phyloP scores from a whole-genome alignment of 2,888 invertebrate species.

The Dermolepida albohirtum region DNA sequence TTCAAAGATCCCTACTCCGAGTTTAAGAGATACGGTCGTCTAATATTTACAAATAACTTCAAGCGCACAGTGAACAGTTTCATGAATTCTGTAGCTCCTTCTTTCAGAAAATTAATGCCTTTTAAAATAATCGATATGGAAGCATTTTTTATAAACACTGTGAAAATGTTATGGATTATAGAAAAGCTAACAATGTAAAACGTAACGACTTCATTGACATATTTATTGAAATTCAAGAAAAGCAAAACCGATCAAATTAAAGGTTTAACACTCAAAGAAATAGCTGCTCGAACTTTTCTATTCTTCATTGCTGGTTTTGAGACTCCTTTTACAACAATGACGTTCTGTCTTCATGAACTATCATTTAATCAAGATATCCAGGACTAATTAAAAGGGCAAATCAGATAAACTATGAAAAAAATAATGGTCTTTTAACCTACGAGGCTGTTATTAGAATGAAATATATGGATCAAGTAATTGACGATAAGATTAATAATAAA shows the following conservation, averaged over 20 bases:
- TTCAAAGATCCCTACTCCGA: slow-evolving; percentile 25
- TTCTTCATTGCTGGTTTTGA: slow-evolving; percentile 66
- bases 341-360: slow-evolving; percentile 60
- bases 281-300: slow-evolving; percentile 60
- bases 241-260: neutral
- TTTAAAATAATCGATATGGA: neutral
- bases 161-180: slow-evolving; percentile 1
- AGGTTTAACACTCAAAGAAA: slow-evolving; percentile 29
- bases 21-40: slow-evolving; percentile 19
- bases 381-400: slow-evolving; percentile 61
- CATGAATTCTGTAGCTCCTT: neutral
- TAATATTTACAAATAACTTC: neutral
- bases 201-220: slow-evolving; percentile 2
- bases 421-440: slow-evolving; percentile 60
- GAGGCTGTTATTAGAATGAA: slow-evolving; percentile 64
- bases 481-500: slow-evolving; percentile 51
- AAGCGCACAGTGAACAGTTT: neutral
- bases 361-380: slow-evolving; percentile 63
- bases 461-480: slow-evolving; percentile 64
- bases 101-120: neutral
- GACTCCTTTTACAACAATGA: slow-evolving; percentile 62
- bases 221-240: slow-evolving; percentile 1
- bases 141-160: neutral
- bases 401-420: slow-evolving; percentile 54
- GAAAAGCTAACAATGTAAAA: neutral